phyloP scores from a whole-genome alignment of 2,888 invertebrate species.

The Tipula lateralis region DNA sequence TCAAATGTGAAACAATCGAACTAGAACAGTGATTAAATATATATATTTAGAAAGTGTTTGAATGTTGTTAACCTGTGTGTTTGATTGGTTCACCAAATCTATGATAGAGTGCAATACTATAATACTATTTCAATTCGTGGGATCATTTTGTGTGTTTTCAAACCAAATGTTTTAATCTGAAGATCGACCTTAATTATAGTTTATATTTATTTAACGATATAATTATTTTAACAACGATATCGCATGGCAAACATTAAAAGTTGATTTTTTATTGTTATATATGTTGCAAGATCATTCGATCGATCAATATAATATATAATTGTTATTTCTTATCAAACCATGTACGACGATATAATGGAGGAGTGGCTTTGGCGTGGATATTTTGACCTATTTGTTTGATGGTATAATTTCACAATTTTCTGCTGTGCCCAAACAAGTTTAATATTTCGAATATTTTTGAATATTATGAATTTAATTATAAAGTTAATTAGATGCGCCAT shows the following conservation, averaged over 20 bases:
- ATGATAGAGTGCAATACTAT: not conserved
- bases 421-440: too few relatives aligned
- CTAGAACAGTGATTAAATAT: not conserved
- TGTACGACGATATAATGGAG: too few relatives aligned
- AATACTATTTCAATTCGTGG: too few relatives aligned
- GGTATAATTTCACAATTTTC: too few relatives aligned
- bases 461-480: too few relatives aligned
- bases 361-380: too few relatives aligned
- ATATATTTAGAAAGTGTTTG: constrained; percentile 12
- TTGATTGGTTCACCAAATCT: not conserved
- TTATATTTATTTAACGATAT: constrained; percentile 12
- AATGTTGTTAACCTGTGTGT: not conserved
- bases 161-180: not conserved
- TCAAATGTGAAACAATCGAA: not conserved
- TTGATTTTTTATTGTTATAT: not conserved
- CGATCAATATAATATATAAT: not conserved
- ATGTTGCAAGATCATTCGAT: not conserved
- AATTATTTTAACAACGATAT: not conserved
- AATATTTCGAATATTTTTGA: too few relatives aligned
- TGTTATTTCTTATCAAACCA: not conserved
- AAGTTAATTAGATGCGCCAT: too few relatives aligned
- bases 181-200: not conserved
- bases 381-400: too few relatives aligned
- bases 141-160: too few relatives aligned
- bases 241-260: not conserved